These are phyloP conservation scores for Drosophila percnosoma DNA, from an alignment of 2,888 invertebrate genomes.

Conservation along the genomic window DNA sequence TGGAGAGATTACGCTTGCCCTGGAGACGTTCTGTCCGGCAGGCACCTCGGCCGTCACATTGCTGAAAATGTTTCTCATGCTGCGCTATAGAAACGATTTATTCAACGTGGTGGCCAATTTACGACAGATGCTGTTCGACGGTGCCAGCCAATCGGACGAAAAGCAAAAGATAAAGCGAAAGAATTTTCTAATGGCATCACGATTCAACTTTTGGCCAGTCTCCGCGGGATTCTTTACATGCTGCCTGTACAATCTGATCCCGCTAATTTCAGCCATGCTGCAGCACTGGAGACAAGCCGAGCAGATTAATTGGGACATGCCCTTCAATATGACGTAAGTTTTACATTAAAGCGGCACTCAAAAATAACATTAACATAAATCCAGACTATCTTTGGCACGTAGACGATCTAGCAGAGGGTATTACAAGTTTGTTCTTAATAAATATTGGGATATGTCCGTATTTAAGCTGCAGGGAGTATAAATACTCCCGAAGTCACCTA, in stretches of 20 bases:
- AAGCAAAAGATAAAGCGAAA: conserved; percentile 40
- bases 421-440: background rate
- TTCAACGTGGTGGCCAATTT: conserved; percentile 49
- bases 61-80: conserved; percentile 73
- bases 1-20: conserved; percentile 48
- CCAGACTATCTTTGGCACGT: background rate
- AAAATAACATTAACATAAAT: background rate
- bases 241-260: conserved; percentile 70
- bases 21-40: conserved; percentile 79
- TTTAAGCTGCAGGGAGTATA: background rate
- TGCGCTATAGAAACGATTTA: conserved; percentile 63
- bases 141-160: background rate
- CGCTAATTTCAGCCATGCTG: conserved; percentile 59
- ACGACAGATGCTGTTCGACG: conserved; percentile 46
- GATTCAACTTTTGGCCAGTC: conserved; percentile 76
- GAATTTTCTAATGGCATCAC: conserved; percentile 56
- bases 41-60: conserved; percentile 77
- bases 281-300: conserved; percentile 34
- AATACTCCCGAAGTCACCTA: background rate
- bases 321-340: conserved; percentile 81
- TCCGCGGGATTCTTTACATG: conserved; percentile 71
- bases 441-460: background rate
- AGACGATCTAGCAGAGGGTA: background rate
- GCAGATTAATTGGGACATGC: conserved; percentile 62
- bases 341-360: no score